Evolutionary conservation across 53 echinoderm and acorn worm genomes (phyloP), one percentile per base, ranked within the genome.

Genomic region (Stichopus horrens): DNA sequence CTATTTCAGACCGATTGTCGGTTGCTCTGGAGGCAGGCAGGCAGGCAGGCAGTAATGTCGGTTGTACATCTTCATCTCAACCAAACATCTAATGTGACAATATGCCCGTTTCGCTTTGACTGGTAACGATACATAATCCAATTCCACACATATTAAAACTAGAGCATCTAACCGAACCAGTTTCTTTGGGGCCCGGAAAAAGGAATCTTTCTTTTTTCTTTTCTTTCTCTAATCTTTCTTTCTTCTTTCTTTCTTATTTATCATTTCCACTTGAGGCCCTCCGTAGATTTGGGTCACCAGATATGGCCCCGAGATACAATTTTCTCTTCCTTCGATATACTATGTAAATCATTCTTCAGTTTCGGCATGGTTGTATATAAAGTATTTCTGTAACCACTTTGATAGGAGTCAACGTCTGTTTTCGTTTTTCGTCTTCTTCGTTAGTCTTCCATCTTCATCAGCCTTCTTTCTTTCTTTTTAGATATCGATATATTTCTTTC

Each of bases 281-380:
- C 77, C 53, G 9, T 51, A 37, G 77, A 77, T 77, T 77, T 77
- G 51, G 77, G 77, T 77, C 54, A 77, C 77, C 14, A 51, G 52
- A 52, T 23, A 51, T 77, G 77, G 6, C 77, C 77, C 77, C 77
- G 77, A 77, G 77, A 52, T 53, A 77, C 54, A 77, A 77, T 77
- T 77, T 77, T 77, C 52, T 53, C 16, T 77, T 52, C 63, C 16
- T 16, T 7, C 63, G 16, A 63, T 63, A 63, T 51, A 52, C 52
- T 52, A 77, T 77, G 77, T 51, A 77, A 77, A 77, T 77, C 37
- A 52, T 10, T 77, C 54, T 37, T 77, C 22, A 77, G 77, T 77
- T 77, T 77, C 37, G 37, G 37, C 37, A 51, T 37, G 14, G 54
- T 77, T 51, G 16, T 53, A 51, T 51, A 23, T 23, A 23, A 51